Evolutionary conservation across 2,113 vertebrate species (phyloP), one percentile per base, ranked within the genome.

Genomic region (Lophius piscatorius): DNA sequence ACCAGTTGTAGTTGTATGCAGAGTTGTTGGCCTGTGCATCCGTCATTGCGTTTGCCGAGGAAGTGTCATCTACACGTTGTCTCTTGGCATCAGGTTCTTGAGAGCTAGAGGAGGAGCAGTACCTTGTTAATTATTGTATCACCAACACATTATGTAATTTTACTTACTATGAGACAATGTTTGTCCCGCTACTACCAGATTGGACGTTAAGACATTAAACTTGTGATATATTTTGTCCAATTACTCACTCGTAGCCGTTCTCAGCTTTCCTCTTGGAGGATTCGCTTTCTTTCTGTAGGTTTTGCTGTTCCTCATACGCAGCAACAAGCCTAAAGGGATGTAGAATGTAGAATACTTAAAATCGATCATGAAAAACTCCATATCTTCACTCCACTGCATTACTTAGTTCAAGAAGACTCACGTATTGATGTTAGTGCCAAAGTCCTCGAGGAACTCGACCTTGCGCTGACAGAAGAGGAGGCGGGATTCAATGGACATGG

Each of bases 371-470:
- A 39, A 1, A 12, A 24, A 22, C 0, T 1, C 1, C n/a, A n/a
- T n/a, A n/a, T 16, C 7, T n/a, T 13, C 18, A 6, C 9, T 16
- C 33, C 14, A 5, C 12, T 35, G 33, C 33, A 22, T 40, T 11
- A 14, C 11, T 34, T 4, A 0, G 11, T 13, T 4, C 13, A 0
- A 13, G 28, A 8, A 24, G 31, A 87, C 95, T 92, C 84, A 98
- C 96, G 90, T 89, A 79, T 96, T 95, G 51, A 99, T 93, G 76
- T 99, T 94, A n/a, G 90, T 95, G 76, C 97, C 95, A 81, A 99
- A 99, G 84, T 99, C 98, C 87, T 99, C 98, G 10, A 99, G 93
- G 73, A 99, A 99, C 54, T 98, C 96, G 5, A 99, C 95, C 89
- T 99, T 99, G 63, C 97, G 90, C 70, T 99, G 97, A 1, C 96